These are phyloP conservation scores for Silurus glanis DNA, from an alignment of 2,113 vertebrate genomes.

Conservation along the genomic window DNA sequence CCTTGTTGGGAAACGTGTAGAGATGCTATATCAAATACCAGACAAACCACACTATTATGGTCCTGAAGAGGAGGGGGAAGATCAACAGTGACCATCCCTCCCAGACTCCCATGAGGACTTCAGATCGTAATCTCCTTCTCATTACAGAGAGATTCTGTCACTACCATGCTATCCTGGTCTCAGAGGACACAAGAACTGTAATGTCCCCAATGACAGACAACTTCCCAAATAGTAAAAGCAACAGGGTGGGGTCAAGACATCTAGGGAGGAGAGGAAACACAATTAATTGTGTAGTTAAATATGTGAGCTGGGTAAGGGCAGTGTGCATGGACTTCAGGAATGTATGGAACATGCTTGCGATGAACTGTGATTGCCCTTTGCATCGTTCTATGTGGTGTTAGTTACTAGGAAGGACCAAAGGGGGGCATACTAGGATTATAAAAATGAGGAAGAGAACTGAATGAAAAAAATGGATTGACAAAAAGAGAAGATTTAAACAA, in stretches of 20 bases:
- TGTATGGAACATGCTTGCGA: constrained; percentile 7
- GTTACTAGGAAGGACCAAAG: not conserved
- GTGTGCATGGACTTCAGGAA: constrained; percentile 38
- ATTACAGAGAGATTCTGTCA: constrained; percentile 39
- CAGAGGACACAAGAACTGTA: constrained; percentile 22
- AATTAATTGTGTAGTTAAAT: constrained; percentile 39
- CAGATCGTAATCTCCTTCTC: constrained; percentile 29
- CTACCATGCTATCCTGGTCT: constrained; percentile 12
- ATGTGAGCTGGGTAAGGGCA: constrained; percentile 8
- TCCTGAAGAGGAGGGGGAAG: not conserved
- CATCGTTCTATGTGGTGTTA: not conserved
- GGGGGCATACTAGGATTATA: not conserved
- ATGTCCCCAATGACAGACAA: constrained; percentile 10
- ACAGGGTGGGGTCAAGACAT: constrained; percentile 7
- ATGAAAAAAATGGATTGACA: not conserved
- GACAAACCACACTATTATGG: constrained; percentile 23
- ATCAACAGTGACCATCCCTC: constrained; percentile 26
- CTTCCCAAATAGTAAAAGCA: constrained; percentile 18
- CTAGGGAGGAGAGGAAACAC: constrained; percentile 15
- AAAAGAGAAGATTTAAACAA: not conserved
- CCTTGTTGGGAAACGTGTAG: constrained; percentile 14
- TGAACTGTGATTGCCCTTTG: constrained; percentile 29
- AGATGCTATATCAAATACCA: constrained; percentile 10
- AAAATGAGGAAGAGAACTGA: not conserved
- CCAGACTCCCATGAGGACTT: constrained; percentile 21